A percentile compares a stretch with the other conserved stretches of the same genome.
Conservation (phyloP, 2,888 invertebrate genomes). For the Nyleta sp. region DNA sequence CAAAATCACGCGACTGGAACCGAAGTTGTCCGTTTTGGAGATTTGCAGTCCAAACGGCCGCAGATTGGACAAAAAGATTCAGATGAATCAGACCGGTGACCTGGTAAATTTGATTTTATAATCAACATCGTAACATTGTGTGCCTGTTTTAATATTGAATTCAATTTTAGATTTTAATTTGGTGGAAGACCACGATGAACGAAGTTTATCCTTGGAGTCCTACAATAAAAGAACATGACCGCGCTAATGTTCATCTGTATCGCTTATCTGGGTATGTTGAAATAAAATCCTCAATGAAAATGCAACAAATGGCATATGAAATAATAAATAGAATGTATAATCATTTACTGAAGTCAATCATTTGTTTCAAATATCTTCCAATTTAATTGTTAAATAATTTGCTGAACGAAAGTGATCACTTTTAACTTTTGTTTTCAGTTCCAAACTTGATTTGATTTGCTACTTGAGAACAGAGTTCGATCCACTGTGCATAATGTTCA, state of each 20-base stretch:
- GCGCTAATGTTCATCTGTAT: conserved; percentile 94
- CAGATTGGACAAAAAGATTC: conserved; percentile 84
- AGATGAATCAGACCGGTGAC: conserved; percentile 83
- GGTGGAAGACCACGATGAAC: conserved; percentile 92
- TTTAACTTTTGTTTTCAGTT: conserved; percentile 82
- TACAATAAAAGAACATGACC: conserved; percentile 90
- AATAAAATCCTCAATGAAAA: too few relatives aligned
- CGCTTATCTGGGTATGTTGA: conserved; percentile 88
- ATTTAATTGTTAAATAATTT: too few relatives aligned
- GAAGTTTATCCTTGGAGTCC: conserved; percentile 98
- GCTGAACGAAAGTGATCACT: too few relatives aligned
- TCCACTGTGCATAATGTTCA: conserved; percentile 91
- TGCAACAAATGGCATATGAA: too few relatives aligned
- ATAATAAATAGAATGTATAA: too few relatives aligned
- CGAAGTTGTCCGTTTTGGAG: conserved; percentile 85
- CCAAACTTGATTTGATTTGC: conserved; percentile 89
- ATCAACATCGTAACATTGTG: neutral
- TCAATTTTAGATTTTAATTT: conserved; percentile 85
- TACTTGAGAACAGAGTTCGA: conserved; percentile 95
- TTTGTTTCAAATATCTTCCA: too few relatives aligned
- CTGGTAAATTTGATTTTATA: conserved; percentile 80
- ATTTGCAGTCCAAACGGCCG: conserved; percentile 84
- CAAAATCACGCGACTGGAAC: conserved; percentile 87
- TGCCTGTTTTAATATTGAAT: neutral
- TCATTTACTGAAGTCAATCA: too few relatives aligned